Evolutionary conservation across 2,888 invertebrate genomes (phyloP).

Genomic region (Nomada hirtipes): DNA sequence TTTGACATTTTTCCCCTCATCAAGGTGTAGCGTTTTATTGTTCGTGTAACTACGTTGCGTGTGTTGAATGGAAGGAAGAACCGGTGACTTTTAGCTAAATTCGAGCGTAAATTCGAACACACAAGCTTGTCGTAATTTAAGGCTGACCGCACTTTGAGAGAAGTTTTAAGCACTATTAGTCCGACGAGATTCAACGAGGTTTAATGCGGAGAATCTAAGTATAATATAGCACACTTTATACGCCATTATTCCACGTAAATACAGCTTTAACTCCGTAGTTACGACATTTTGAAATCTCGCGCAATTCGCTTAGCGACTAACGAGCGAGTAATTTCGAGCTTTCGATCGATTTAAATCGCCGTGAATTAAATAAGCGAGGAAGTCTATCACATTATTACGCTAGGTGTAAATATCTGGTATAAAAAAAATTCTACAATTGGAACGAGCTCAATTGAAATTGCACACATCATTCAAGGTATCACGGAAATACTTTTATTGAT

Average conservation of each 20-base stretch:
- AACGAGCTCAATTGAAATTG: too few species aligned
- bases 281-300: constrained; percentile 20
- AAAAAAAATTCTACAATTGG: too few species aligned
- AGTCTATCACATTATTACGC: not conserved
- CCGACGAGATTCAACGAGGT: constrained; percentile 32
- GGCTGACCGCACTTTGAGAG: constrained; percentile 24
- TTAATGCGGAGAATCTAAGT: constrained; percentile 42
- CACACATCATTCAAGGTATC: too few species aligned
- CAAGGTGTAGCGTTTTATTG: not conserved
- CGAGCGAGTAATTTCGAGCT: constrained; percentile 10
- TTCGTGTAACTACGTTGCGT: too few species aligned
- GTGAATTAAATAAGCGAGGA: not conserved
- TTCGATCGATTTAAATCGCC: constrained; percentile 23
- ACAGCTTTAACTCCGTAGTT: constrained; percentile 30
- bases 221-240: constrained; percentile 21
- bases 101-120: not conserved
- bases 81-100: not conserved
- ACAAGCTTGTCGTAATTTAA: constrained; percentile 39
- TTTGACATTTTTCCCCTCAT: not conserved
- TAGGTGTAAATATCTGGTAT: too few species aligned
- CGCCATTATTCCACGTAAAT: constrained; percentile 31
- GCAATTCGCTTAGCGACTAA: constrained; percentile 28
- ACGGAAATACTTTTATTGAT: too few species aligned
- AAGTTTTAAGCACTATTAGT: constrained; percentile 49
- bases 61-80: not conserved